These are phyloP conservation scores for Alouatta palliata DNA, from an alignment of 2,113 vertebrate genomes.

Conservation along the genomic window DNA sequence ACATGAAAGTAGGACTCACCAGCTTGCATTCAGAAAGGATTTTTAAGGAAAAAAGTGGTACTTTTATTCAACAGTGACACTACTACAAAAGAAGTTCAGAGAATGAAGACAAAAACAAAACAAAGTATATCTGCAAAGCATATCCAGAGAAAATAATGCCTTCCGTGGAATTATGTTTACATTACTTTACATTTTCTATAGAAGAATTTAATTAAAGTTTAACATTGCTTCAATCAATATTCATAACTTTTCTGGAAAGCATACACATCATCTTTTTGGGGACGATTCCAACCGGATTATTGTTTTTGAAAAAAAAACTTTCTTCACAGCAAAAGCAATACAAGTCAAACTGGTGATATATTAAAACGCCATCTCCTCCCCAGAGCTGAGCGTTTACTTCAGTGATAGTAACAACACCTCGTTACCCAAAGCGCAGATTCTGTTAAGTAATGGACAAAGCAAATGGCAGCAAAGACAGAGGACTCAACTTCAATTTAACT, in stretches of 20 bases:
- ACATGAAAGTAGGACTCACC: slow-evolving; percentile 29
- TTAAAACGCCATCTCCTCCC: slow-evolving; percentile 75
- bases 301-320: slow-evolving; percentile 57
- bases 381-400: slow-evolving; percentile 67
- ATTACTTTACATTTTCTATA: slow-evolving; percentile 47
- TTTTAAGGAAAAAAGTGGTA: slow-evolving; percentile 28
- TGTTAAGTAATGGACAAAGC: slow-evolving; percentile 85
- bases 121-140: slow-evolving; percentile 33
- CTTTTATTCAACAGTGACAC: not conserved
- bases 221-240: slow-evolving; percentile 39
- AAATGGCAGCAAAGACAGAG: slow-evolving; percentile 85
- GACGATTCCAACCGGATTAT: slow-evolving; percentile 41
- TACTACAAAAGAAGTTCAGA: slow-evolving; percentile 22
- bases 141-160: not conserved
- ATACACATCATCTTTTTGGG: slow-evolving; percentile 38
- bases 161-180: not conserved
- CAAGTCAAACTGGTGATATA: slow-evolving; percentile 61
- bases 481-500: slow-evolving; percentile 91
- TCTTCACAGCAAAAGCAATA: slow-evolving; percentile 66
- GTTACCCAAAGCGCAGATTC: slow-evolving; percentile 74
- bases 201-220: slow-evolving; percentile 21
- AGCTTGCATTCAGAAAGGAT: slow-evolving; percentile 41
- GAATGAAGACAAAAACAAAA: slow-evolving; percentile 48
- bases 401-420: slow-evolving; percentile 67
- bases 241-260: slow-evolving; percentile 55